phyloP scores from a whole-genome alignment of 2,113 vertebrate species.

The Phyllostomus hastatus region DNA sequence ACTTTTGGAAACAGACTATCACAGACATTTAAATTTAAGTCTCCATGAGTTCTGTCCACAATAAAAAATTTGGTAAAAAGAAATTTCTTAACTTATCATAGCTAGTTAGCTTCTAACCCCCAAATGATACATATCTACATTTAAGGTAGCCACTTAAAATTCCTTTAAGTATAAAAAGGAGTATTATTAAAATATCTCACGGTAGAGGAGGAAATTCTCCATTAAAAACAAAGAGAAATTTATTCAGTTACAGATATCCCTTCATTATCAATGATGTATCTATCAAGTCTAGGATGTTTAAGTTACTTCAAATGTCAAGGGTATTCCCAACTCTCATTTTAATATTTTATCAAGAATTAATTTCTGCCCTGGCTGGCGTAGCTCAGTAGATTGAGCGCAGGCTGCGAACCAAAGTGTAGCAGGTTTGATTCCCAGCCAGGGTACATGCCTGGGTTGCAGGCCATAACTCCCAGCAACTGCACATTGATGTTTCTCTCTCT shows the following conservation, averaged over 20 bases:
- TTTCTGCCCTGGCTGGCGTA: neutral
- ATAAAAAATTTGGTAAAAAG: neutral
- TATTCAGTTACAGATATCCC: neutral
- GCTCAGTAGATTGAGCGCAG: no score
- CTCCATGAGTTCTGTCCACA: neutral
- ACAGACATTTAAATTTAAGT: neutral
- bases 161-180: neutral
- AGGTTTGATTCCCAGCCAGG: no score
- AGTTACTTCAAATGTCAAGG: constrained; percentile 18
- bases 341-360: constrained; percentile 23
- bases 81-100: neutral
- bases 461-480: no score
- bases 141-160: neutral
- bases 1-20: neutral
- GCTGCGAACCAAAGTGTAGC: no score
- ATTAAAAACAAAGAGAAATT: neutral
- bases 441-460: no score
- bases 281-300: neutral
- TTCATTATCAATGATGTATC: neutral
- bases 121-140: neutral
- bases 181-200: neutral
- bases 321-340: neutral
- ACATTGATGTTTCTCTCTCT: no score
- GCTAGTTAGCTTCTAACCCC: neutral
- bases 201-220: neutral